Percentiles rank a stretch among this genome's conserved stretches.
These are phyloP conservation scores for Tenthredo mesomela DNA, from an alignment of 2,888 invertebrate species.

Conservation along the genomic window DNA sequence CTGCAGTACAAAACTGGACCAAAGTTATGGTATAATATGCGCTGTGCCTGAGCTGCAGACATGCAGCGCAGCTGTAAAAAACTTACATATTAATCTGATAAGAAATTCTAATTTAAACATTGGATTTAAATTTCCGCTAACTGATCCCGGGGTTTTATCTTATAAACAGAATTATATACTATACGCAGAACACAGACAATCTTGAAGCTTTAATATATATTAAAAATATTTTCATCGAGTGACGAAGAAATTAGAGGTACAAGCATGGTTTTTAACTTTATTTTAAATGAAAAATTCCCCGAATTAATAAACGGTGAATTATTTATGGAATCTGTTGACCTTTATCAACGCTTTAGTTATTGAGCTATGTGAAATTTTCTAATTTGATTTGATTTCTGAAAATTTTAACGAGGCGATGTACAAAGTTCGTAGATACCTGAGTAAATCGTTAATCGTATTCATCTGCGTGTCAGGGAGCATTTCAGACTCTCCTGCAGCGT, in stretches of 20 bases:
- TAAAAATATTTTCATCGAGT: not conserved
- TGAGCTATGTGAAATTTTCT: not conserved
- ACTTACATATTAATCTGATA: not conserved
- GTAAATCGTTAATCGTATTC: not conserved
- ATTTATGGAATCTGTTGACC: not conserved
- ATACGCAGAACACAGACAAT: not conserved
- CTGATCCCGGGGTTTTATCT: not conserved
- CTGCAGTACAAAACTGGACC: constrained; percentile 24
- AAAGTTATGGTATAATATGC: constrained; percentile 34
- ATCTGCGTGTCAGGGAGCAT: not conserved
- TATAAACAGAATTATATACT: too few species aligned
- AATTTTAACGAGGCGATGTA: not conserved
- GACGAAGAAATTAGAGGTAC: not conserved
- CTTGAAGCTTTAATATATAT: not conserved
- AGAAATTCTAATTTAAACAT: constrained; percentile 48
- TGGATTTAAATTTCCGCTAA: constrained; percentile 28
- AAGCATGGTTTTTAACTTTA: not conserved
- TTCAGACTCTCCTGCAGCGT: not conserved
- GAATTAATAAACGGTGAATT: not conserved
- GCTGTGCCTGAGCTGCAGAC: not conserved
- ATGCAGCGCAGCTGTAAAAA: not conserved
- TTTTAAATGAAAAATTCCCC: not conserved
- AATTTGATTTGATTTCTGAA: not conserved
- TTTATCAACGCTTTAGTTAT: not conserved
- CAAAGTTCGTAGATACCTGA: not conserved